Evolutionary conservation across 2,113 vertebrate species (phyloP), one percentile per base, ranked within the genome.

Genomic region (Labrus mixtus): DNA sequence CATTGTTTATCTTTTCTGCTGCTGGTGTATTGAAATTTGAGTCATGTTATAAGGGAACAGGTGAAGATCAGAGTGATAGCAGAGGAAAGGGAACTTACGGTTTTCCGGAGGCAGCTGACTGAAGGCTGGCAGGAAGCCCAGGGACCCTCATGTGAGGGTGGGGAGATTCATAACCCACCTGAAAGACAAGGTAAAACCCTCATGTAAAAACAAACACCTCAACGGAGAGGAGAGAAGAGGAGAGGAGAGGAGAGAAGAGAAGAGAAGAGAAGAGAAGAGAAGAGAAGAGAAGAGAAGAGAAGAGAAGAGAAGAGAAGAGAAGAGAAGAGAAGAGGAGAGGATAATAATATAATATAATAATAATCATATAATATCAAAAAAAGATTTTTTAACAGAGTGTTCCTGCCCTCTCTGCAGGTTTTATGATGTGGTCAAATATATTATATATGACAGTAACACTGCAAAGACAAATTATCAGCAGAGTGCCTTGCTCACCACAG

Each of bases 161-260:
- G 0, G 95, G 95, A 51, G 93, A 94, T 82, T 96, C 96, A 0
- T 96, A 97, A 20, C 95, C 95, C 76, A 96, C 95, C 96, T 97
- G 88, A 6, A 88, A 61, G 0, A 25, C 50, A 76, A 13, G 43
- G 46, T 45, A 17, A 81, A 19, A 41, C 20, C 11, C 22, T 11
- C 43, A 51, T 20, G 20, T 56, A 25, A 74, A 29, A 17, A 60
- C 10, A 64, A 54, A 63, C 1, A 48, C 3, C 36, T 9, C 9
- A 53, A 29, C n/a, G 13, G 19, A 51, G 19, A 36, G 9, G 5
- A 50, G 15, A 33, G 36, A 19, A 29, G 33, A 22, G 17, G 19
- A 51, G 19, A 33, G 9, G 5, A 50, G 15, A 33, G 36, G 20
- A 58, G 20, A 55, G 22, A 10, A 7, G 10, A 3, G 3, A 9